Base-by-base conservation (phyloP, 1,140 invertebrate genomes). In the Drosophila bifasciata region DNA sequence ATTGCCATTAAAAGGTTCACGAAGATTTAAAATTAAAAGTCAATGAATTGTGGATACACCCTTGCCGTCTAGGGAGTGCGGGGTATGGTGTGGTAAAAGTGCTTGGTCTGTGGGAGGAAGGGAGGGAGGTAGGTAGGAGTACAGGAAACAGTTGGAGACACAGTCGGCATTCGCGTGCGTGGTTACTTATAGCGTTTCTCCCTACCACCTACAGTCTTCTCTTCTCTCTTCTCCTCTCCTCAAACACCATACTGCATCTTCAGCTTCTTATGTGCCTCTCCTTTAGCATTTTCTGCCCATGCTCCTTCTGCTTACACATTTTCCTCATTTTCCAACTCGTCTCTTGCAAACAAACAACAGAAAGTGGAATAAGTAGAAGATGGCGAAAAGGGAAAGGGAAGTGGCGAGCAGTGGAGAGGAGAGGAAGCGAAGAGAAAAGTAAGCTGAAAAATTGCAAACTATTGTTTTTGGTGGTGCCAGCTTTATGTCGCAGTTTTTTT, bases 391-490 rank as follows among this genome's bases (percentile, higher is more conserved):
- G 32, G 32, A 36, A 36, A 4, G 32, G 32, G 32, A 36, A 36
- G 11, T 3, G 32, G 9, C 1, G 11, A 11, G 11, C 3, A 2
- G 28, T 6, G 28, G 3, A 13, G 32, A 1, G 32, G 32, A 4
- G 32, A 36, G 32, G 32, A 36, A 36, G 32, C n/a, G 1, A 36
- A 36, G 32, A 36, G 45, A 66, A 51, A 75, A 49, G 70, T 74
- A 68, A 53, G 49, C 72, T 75, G 50, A 57, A 62, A 76, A 76
- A 70, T 72, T 67, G 72, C 59, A 76, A 72, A 57, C 62, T 58
- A 86, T 85, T 80, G 80, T 86, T 79, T 85, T 78, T 83, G 48
- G 64, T 70, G 68, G 59, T 48, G 39, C 52, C 60, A 51, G 70
- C 49, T 58, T 60, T 70, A 58, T 84, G 76, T 85, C 77, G 66